Conservation (phyloP, 2,113 vertebrate genomes). For the Macrotus californicus region DNA sequence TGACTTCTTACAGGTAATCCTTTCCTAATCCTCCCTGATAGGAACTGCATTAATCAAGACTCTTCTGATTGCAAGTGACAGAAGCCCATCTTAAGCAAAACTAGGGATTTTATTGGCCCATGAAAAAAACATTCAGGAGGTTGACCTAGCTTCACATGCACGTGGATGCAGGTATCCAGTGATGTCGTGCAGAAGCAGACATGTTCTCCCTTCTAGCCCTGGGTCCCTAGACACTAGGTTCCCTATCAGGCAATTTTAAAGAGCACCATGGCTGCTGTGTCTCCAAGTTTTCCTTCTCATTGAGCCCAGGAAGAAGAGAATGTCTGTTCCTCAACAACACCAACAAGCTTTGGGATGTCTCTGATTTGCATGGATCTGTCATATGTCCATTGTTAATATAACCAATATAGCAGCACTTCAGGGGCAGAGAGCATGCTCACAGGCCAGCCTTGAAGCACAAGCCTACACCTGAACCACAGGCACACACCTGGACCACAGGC, state of each 20-base stretch:
- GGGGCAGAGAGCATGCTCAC: neutral
- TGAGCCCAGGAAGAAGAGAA: neutral
- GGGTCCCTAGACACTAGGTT: neutral
- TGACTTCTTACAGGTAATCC: neutral
- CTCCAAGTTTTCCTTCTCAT: neutral
- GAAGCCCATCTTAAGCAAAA: neutral
- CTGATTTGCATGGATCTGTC: too few relatives aligned
- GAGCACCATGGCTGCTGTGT: neutral
- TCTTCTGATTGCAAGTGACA: neutral
- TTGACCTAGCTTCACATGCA: neutral
- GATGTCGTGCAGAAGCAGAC: neutral
- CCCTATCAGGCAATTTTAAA: neutral
- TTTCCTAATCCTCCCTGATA: neutral
- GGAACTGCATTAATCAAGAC: neutral
- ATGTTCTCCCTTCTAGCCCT: neutral
- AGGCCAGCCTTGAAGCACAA: neutral
- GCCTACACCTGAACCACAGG: neutral
- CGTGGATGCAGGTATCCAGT: neutral
- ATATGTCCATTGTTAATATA: neutral
- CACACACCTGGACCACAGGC: neutral
- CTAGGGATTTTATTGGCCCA: neutral
- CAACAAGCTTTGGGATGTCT: neutral
- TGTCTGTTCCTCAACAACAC: neutral
- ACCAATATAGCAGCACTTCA: neutral
- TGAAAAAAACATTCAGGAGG: neutral